Conservation (phyloP, 2,888 invertebrate species). For the Eledona agricola region DNA sequence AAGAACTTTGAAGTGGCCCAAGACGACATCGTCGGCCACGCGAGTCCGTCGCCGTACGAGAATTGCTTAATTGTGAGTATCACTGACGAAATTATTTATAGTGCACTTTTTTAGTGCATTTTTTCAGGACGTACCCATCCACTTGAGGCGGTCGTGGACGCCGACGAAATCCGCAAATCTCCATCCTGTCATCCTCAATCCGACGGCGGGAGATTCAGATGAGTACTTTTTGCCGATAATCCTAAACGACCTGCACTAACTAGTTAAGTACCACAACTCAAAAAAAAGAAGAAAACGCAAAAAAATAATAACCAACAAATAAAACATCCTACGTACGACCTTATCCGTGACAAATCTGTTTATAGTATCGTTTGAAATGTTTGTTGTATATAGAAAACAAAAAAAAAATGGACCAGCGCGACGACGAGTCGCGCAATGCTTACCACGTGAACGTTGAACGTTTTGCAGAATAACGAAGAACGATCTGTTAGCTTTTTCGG, state of each 20-base stretch:
- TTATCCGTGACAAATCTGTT: conserved; percentile 17
- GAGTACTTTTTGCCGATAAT: conserved; percentile 69
- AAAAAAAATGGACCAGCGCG: conserved; percentile 33
- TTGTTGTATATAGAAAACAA: conserved; percentile 21
- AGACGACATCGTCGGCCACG: conserved; percentile 58
- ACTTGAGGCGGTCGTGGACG: conserved; percentile 67
- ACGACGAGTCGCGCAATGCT: conserved; percentile 15
- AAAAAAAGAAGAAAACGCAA: conserved; percentile 20
- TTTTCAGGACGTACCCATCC: conserved; percentile 27
- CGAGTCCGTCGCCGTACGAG: background rate
- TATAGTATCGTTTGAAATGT: conserved; percentile 25
- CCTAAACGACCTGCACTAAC: conserved; percentile 65
- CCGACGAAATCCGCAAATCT: conserved; percentile 65
- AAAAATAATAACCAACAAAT: conserved; percentile 16
- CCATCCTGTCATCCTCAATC: conserved; percentile 66
- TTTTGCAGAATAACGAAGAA: no score
- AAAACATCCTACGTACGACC: conserved; percentile 27
- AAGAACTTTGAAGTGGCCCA: conserved; percentile 68
- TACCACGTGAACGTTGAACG: conserved; percentile 23
- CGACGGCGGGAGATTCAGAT: conserved; percentile 66
- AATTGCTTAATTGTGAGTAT: conserved; percentile 21
- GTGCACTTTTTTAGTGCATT: no score
- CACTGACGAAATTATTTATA: background rate
- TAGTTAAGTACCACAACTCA: conserved; percentile 55
- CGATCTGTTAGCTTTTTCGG: no score